These are phyloP conservation scores for Drosophila anomalata DNA, from an alignment of 2,888 invertebrate genomes.

Conservation along the genomic window DNA sequence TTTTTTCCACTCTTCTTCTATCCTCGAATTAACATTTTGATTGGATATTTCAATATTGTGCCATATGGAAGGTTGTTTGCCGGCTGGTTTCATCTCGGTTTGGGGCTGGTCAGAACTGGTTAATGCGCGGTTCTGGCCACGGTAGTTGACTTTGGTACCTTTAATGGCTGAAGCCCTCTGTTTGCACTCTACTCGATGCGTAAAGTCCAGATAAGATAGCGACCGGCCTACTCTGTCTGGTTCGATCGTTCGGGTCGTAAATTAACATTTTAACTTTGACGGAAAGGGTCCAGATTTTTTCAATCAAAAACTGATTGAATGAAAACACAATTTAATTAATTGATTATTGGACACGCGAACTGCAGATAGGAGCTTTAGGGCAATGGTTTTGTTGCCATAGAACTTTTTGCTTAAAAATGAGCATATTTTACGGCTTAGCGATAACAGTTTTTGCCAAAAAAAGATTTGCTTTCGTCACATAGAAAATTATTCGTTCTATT, in stretches of 20 bases:
- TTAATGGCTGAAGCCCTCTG: conserved; percentile 49
- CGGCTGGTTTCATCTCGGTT: conserved; percentile 26
- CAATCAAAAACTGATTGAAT: background rate
- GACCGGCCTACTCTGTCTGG: conserved; percentile 35
- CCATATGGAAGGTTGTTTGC: conserved; percentile 63
- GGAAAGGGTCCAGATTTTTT: background rate
- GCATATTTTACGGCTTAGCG: background rate
- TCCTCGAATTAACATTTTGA: conserved; percentile 75
- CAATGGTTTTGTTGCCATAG: background rate
- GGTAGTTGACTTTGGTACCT: conserved; percentile 38
- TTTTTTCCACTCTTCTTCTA: conserved; percentile 17
- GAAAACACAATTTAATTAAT: background rate
- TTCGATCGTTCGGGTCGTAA: conserved; percentile 21
- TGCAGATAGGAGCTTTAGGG: too few species aligned
- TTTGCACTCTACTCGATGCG: conserved; percentile 45
- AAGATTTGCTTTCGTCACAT: background rate
- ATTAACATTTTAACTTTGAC: conserved; percentile 6
- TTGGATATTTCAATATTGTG: conserved; percentile 78
- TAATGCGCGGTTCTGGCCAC: conserved; percentile 12
- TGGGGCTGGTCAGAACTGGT: conserved; percentile 28
- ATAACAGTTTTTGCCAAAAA: background rate
- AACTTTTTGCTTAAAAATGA: background rate
- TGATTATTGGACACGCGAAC: background rate
- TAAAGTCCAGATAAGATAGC: conserved; percentile 59
- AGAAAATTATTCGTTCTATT: background rate